Base-by-base conservation (phyloP, 1,140 invertebrate species). In the Drepana arcuata region DNA sequence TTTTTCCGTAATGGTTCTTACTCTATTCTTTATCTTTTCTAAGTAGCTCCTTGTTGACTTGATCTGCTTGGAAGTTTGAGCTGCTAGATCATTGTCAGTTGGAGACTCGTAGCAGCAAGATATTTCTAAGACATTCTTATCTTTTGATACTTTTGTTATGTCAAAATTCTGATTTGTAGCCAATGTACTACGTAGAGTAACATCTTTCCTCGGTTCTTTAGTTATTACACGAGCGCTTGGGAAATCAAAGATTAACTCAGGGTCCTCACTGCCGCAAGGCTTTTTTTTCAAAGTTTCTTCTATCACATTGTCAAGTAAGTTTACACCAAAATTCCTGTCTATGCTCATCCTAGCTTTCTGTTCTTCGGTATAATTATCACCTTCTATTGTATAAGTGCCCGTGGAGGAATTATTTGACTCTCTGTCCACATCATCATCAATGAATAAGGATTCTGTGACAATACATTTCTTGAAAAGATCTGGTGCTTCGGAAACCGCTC, bases 331-430 rank as follows among this genome's bases (percentile, higher is more conserved):
- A 24, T 89, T 88, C 48, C 88, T 87, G 54, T 95, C 94, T 50
- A 96, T 96, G 57, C 92, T 92, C 86, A 92, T 92, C 52, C 93
- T 85, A 27, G 93, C 93, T 81, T 93, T 91, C 47, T 94, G 91
- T 57, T 93, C 92, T 57, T 94, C 93, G 0, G 92, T 91, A 50
- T 93, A 93, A 67, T 89, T 90, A 49, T 94, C 92, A 35, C 91
- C 91, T 51, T 94, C 91, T 18, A 96, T 89, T 0, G 94, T 96
- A 50, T 96, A 96, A 1, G 94, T 96, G 15, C 94, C 94, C 14
- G 91, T 90, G 48, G 91, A 92, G 14, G 87, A 88, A 49, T 75
- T 66, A 47, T 74, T 65, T 12, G 78, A 82, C 13, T 78, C 60
- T 27, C 50, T 58, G 23, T 82, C 77, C 14, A 70, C 53, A 34